Evolutionary conservation across 1,140 invertebrate species (phyloP).

Genomic region (Frieseomelitta varia): DNA sequence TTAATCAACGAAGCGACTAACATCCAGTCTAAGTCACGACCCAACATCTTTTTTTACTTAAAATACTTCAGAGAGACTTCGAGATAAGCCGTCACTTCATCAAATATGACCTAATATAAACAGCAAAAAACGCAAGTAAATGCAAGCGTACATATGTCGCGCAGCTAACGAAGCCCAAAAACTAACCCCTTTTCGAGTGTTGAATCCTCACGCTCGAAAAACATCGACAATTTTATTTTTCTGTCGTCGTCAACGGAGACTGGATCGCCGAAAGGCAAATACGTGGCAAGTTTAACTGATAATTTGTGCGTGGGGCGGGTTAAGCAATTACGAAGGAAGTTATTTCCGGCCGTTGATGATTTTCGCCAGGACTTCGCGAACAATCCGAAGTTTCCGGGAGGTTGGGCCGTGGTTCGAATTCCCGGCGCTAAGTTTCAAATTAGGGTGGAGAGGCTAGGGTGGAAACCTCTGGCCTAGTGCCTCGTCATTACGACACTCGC

Average conservation of each 20-base stretch:
- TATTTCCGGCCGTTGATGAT: background rate
- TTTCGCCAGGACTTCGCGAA: background rate
- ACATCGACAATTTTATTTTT: background rate
- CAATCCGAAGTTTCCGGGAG: background rate
- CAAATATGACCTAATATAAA: background rate
- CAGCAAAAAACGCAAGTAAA: background rate
- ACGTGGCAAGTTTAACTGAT: background rate
- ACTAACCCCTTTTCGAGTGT: background rate
- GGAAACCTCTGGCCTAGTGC: conserved; percentile 42
- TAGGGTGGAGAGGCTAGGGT: conserved; percentile 19
- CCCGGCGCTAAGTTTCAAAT: conserved; percentile 46
- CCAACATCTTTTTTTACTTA: background rate
- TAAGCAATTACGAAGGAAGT: background rate
- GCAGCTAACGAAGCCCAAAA: background rate
- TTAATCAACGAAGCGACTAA: too few relatives aligned
- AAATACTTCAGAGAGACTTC: too few relatives aligned
- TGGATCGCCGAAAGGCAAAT: background rate
- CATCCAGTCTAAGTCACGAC: background rate
- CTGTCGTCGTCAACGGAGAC: background rate
- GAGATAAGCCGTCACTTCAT: too few relatives aligned
- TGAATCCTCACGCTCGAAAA: background rate
- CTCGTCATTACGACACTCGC: conserved; percentile 53
- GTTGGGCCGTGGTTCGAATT: background rate
- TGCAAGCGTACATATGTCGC: background rate
- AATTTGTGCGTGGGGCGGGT: background rate